Conservation (phyloP, 2,888 invertebrate species). For the Lasioglossum oenotherae region DNA sequence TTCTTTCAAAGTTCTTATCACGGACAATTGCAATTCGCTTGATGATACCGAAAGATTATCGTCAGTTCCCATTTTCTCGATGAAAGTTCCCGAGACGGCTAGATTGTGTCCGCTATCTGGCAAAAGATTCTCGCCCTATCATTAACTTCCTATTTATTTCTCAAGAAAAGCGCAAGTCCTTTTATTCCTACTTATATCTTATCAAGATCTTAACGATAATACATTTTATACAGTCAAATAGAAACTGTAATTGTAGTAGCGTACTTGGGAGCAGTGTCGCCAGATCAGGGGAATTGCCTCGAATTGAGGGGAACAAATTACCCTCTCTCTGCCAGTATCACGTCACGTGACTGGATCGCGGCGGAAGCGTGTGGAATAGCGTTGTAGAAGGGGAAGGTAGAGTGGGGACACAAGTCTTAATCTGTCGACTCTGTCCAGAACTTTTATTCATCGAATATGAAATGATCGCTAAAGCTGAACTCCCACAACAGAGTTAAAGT, state of each 20-base stretch:
- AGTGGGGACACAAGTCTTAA: too few relatives aligned
- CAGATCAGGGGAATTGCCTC: too few relatives aligned
- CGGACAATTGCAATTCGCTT: slow-evolving; percentile 40
- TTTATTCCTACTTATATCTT: not conserved
- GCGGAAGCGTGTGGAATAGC: too few relatives aligned
- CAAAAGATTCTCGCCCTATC: slow-evolving; percentile 28
- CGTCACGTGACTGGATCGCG: too few relatives aligned
- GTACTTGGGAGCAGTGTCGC: not conserved
- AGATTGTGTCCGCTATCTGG: slow-evolving; percentile 37
- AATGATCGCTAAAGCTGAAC: too few relatives aligned
- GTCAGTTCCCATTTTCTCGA: slow-evolving; percentile 44
- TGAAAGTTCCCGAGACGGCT: slow-evolving; percentile 35
- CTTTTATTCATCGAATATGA: too few relatives aligned
- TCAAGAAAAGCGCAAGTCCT: slow-evolving; percentile 5
- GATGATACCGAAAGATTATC: slow-evolving; percentile 46
- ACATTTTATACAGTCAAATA: not conserved
- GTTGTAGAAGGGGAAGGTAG: too few relatives aligned
- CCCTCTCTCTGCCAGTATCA: too few relatives aligned
- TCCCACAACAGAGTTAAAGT: too few relatives aligned
- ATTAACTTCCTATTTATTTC: slow-evolving; percentile 31
- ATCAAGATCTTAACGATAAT: not conserved
- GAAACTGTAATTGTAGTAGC: not conserved
- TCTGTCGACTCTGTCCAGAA: too few relatives aligned
- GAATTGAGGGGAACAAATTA: too few relatives aligned
- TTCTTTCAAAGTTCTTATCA: slow-evolving; percentile 40